phyloP scores from a whole-genome alignment of 2,797 vertebrate genomes.

The Phataginus tetradactyla region DNA sequence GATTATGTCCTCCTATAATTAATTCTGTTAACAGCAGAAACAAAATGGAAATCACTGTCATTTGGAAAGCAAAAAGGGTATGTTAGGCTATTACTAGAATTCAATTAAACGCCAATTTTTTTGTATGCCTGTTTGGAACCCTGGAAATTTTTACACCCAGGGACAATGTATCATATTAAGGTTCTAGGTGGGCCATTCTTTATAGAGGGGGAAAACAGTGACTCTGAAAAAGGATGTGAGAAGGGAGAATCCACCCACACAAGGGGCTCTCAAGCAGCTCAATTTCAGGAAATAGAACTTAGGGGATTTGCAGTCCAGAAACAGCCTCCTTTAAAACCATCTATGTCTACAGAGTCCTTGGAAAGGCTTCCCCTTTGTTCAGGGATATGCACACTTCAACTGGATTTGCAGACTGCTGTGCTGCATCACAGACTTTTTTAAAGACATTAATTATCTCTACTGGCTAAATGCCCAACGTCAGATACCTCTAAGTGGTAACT shows the following conservation, averaged over 20 bases:
- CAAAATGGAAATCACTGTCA: not conserved
- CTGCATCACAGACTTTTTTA: not conserved
- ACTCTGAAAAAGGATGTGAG: not conserved
- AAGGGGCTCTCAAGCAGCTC: not conserved
- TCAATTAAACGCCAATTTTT: not conserved
- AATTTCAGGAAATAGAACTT: not conserved
- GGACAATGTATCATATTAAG: not conserved
- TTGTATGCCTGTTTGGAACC: not conserved
- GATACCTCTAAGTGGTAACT: not conserved
- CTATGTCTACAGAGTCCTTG: not conserved
- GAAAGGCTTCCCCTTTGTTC: not conserved
- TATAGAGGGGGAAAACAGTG: not conserved
- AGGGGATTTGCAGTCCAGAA: not conserved
- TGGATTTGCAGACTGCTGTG: not conserved
- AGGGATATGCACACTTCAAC: not conserved
- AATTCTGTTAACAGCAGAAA: conserved; percentile 28
- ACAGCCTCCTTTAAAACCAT: not conserved
- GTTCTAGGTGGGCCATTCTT: not conserved
- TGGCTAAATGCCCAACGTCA: not conserved
- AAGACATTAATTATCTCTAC: conserved; percentile 4
- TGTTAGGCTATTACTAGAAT: not conserved
- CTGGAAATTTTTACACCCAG: not conserved
- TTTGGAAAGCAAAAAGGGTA: not conserved
- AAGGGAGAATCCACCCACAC: not conserved
- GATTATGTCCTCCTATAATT: not conserved